phyloP scores from a whole-genome alignment of 2,888 invertebrate species.

The Odontothrips loti region DNA sequence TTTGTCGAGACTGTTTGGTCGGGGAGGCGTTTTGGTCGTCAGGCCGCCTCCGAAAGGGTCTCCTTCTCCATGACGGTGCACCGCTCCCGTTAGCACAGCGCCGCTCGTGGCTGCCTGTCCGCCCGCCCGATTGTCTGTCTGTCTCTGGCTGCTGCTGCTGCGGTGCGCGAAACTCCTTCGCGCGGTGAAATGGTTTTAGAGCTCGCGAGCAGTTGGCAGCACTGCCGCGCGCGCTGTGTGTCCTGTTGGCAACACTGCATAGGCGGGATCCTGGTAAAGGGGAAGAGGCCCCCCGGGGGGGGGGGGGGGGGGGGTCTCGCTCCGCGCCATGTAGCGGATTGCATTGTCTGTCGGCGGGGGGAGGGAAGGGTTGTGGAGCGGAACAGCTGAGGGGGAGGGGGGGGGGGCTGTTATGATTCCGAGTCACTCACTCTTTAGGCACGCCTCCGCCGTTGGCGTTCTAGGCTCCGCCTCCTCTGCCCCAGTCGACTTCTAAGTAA shows the following conservation, averaged over 20 bases:
- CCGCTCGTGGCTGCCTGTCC: not conserved
- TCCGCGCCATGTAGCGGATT: constrained; percentile 3
- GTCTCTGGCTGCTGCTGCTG: not conserved
- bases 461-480: not conserved
- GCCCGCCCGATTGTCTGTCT: not conserved
- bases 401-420: not conserved
- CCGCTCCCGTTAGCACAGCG: too few species aligned
- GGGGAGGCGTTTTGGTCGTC: too few species aligned
- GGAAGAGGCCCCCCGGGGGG: not conserved
- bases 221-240: not conserved
- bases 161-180: too few species aligned
- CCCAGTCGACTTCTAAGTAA: not conserved
- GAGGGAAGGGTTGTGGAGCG: not conserved
- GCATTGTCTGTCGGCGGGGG: not conserved
- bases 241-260: not conserved
- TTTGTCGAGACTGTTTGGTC: too few species aligned
- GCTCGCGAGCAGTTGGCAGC: not conserved
- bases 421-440: not conserved
- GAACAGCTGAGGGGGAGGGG: not conserved
- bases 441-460: not conserved
- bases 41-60: too few species aligned
- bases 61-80: too few species aligned
- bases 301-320: not conserved
- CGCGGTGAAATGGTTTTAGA: too few species aligned
- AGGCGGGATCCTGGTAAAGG: not conserved